Percentiles rank a stretch among this genome's conserved stretches.
phyloP scores from a whole-genome alignment of 2,888 invertebrate genomes.

The Mantis religiosa region DNA sequence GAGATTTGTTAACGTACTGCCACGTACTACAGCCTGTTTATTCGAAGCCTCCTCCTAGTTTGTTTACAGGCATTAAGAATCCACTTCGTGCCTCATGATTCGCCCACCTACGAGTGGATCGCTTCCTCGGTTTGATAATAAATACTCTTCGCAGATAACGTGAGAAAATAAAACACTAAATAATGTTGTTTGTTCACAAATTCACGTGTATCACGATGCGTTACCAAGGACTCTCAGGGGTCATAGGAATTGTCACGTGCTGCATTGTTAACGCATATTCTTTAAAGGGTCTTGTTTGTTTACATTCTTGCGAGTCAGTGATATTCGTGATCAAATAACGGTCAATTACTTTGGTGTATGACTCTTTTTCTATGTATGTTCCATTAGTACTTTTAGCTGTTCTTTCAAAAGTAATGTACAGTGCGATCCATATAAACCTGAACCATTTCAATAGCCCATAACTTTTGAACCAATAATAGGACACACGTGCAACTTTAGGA shows the following conservation, averaged over 20 bases:
- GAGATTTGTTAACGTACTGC: no score
- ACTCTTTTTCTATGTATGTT: no score
- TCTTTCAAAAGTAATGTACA: no score
- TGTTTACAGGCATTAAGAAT: background rate
- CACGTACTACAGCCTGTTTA: no score
- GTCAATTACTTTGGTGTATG: no score
- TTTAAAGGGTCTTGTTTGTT: background rate
- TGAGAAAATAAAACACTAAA: background rate
- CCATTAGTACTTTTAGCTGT: no score
- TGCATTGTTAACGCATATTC: background rate
- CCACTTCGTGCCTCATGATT: background rate
- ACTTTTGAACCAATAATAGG: no score
- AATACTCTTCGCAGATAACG: background rate
- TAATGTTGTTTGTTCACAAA: background rate
- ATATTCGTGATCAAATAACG: background rate
- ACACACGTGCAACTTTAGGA: no score
- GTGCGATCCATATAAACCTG: no score
- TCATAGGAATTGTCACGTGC: background rate
- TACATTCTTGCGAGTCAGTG: background rate
- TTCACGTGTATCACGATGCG: background rate
- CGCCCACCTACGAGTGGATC: background rate
- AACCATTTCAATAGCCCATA: no score
- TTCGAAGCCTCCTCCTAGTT: background rate
- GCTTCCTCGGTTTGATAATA: background rate
- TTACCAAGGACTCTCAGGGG: background rate